phyloP scores from a whole-genome alignment of 2,113 vertebrate species.

The Cromileptes altivelis region DNA sequence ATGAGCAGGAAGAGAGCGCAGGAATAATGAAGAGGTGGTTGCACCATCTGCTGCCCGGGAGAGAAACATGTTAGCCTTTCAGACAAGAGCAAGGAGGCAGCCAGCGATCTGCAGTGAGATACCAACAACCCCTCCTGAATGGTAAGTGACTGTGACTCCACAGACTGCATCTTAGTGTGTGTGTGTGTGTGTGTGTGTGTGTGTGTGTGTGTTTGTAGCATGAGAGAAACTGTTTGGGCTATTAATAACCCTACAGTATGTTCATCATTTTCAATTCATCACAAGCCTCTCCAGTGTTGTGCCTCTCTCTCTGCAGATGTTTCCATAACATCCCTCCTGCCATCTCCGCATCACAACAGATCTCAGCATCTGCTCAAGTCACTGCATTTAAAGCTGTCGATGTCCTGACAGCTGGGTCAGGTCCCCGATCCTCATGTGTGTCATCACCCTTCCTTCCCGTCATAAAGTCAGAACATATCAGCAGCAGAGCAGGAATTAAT shows the following conservation, averaged over 20 bases:
- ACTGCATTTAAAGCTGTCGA: background rate
- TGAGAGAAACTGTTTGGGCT: background rate
- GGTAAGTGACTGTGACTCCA: conserved; percentile 65
- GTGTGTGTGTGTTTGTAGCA: conserved; percentile 7
- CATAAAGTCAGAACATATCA: background rate
- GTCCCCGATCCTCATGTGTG: background rate
- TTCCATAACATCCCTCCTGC: background rate
- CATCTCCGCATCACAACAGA: conserved; percentile 14
- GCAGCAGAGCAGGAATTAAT: conserved; percentile 25
- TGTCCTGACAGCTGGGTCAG: background rate
- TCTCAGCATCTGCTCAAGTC: background rate
- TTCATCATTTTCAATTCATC: conserved; percentile 6
- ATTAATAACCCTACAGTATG: conserved; percentile 22
- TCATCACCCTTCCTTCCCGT: background rate
- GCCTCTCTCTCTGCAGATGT: conserved; percentile 32
- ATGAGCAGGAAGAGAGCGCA: conserved; percentile 13
- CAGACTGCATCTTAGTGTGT: background rate
- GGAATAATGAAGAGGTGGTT: conserved; percentile 52
- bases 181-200: background rate
- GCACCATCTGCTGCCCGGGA: conserved; percentile 63
- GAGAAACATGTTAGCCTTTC: conserved; percentile 53
- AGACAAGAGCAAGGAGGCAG: conserved; percentile 50
- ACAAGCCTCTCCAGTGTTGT: background rate
- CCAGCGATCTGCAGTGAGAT: conserved; percentile 55
- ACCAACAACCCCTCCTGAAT: conserved; percentile 56